phyloP scores from a whole-genome alignment of 2,888 invertebrate genomes.

The Drosophila cracens region DNA sequence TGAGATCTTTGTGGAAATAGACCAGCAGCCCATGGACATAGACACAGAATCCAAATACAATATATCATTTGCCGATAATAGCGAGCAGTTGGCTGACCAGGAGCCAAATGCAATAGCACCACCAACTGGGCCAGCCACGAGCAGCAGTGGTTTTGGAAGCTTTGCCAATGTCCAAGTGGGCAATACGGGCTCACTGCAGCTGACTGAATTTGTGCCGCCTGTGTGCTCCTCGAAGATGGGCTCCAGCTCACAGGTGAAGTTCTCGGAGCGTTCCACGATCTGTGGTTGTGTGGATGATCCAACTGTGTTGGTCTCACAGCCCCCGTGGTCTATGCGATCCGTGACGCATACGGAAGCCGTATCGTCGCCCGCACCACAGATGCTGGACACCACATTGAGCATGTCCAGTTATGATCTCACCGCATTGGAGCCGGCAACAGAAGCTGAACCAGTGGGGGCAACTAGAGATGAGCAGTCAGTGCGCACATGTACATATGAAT shows the following conservation, averaged over 20 bases:
- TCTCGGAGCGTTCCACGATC: conserved; percentile 81
- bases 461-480: neutral
- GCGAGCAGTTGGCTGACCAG: neutral
- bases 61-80: conserved; percentile 40
- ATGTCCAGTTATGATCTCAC: conserved; percentile 81
- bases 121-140: conserved; percentile 58
- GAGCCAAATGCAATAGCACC: conserved; percentile 13
- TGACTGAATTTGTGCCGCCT: conserved; percentile 72
- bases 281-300: conserved; percentile 64
- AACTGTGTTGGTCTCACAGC: conserved; percentile 17
- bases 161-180: conserved; percentile 33
- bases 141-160: conserved; percentile 68
- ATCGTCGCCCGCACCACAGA: conserved; percentile 10
- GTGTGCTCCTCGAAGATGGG: conserved; percentile 81
- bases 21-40: conserved; percentile 38
- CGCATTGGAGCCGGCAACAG: conserved; percentile 23
- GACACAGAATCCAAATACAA: conserved; percentile 64
- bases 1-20: conserved; percentile 60
- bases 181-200: conserved; percentile 37
- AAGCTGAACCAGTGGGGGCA: conserved; percentile 1
- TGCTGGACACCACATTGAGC: conserved; percentile 79
- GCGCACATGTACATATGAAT: conserved; percentile 4
- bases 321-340: conserved; percentile 10
- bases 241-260: conserved; percentile 37
- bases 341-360: neutral